Evolutionary conservation across 1,140 invertebrate species (phyloP).

Genomic region (Octopus bimaculoides): DNA sequence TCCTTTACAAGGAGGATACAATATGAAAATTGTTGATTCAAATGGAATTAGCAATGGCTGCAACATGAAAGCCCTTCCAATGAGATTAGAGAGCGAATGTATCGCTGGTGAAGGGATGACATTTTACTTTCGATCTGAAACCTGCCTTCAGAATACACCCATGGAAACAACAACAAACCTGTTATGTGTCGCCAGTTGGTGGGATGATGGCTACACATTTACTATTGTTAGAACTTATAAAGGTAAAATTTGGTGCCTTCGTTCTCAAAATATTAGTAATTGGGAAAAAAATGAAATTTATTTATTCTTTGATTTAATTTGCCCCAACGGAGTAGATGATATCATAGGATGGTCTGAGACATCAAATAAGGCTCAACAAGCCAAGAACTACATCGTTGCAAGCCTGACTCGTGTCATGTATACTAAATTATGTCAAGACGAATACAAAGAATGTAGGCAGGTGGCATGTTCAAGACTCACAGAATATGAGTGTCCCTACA

Average conservation of each 20-base stretch:
- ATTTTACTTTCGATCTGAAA: constrained; percentile 32
- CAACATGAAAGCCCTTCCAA: constrained; percentile 38
- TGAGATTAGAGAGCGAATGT: constrained; percentile 42
- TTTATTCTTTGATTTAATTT: constrained; percentile 32
- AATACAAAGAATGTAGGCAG: constrained; percentile 32
- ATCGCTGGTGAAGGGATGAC: constrained; percentile 35
- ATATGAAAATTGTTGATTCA: constrained; percentile 34
- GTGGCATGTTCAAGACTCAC: constrained; percentile 28
- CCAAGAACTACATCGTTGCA: constrained; percentile 22
- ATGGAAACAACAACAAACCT: constrained; percentile 31
- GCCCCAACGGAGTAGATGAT: constrained; percentile 2
- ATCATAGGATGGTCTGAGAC: background rate
- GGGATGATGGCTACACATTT: constrained; percentile 28
- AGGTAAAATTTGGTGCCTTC: constrained; percentile 36
- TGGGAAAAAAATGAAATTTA: constrained; percentile 17
- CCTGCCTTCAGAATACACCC: constrained; percentile 27
- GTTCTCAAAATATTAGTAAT: constrained; percentile 13
- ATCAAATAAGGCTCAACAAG: background rate
- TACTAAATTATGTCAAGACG: constrained; percentile 34
- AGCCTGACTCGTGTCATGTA: constrained; percentile 23
- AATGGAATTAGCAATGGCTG: constrained; percentile 26
- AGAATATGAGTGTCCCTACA: constrained; percentile 31
- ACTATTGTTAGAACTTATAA: constrained; percentile 28
- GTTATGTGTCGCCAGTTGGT: constrained; percentile 33
- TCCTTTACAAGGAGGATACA: constrained; percentile 36